phyloP scores from a whole-genome alignment of 2,888 invertebrate genomes.

The Plebejus anna region DNA sequence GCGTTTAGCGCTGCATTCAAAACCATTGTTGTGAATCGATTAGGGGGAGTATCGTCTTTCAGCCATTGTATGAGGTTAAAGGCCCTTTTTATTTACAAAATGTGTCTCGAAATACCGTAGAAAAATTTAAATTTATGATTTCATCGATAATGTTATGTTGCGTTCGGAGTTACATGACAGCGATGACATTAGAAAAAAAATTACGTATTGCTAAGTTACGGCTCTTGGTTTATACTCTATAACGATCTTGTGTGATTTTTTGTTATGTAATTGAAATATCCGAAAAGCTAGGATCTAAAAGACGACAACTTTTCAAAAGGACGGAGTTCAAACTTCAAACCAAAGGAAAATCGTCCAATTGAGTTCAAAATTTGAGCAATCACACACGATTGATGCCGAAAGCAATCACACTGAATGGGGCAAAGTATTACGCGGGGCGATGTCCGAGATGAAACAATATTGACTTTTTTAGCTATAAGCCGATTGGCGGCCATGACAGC shows the following conservation, averaged over 20 bases:
- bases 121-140: background rate
- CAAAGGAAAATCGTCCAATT: background rate
- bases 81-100: conserved; percentile 21
- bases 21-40: conserved; percentile 62
- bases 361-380: background rate
- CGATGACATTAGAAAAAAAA: background rate
- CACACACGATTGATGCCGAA: background rate
- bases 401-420: conserved; percentile 1
- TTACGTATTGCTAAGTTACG: background rate
- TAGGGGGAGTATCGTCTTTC: conserved; percentile 50
- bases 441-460: conserved; percentile 32
- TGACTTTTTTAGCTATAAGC: conserved; percentile 46
- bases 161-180: background rate
- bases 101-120: background rate
- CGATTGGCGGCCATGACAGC: conserved; percentile 61
- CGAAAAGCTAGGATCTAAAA: background rate
- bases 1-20: conserved; percentile 73
- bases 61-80: conserved; percentile 34
- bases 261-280: background rate
- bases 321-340: background rate
- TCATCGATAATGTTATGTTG: background rate
- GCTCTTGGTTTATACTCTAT: background rate
- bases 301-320: background rate
- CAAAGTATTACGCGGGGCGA: background rate
- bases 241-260: background rate